Conservation (phyloP, 2,888 invertebrate genomes). For the Ceratothoa steindachneri region DNA sequence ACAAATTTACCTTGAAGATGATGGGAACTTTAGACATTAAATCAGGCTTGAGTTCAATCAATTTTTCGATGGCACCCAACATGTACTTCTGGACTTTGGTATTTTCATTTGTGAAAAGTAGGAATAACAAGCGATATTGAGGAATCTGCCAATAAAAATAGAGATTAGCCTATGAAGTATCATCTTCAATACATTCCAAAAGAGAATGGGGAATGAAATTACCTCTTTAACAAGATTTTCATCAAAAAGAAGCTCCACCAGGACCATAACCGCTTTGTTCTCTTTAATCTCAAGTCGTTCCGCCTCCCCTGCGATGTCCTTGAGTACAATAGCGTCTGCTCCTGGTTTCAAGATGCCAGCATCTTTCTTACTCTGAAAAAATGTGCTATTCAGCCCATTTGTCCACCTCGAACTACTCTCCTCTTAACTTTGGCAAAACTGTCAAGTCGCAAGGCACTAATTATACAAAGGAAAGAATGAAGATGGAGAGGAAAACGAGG, state of each 20-base stretch:
- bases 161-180: neutral
- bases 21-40: slow-evolving; percentile 84
- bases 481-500: too few species aligned
- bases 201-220: neutral
- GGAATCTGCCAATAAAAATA: slow-evolving; percentile 60
- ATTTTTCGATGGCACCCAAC: slow-evolving; percentile 89
- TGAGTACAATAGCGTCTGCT: slow-evolving; percentile 57
- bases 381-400: too few species aligned
- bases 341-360: slow-evolving; percentile 57
- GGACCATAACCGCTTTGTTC: slow-evolving; percentile 82
- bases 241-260: slow-evolving; percentile 79
- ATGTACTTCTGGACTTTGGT: slow-evolving; percentile 83
- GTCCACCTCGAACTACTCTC: neutral
- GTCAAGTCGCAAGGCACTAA: neutral
- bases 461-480: neutral
- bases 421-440: neutral
- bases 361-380: slow-evolving; percentile 53
- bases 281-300: slow-evolving; percentile 86
- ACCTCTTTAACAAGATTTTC: slow-evolving; percentile 58
- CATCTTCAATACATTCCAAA: too few species aligned
- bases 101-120: slow-evolving; percentile 78
- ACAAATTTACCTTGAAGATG: slow-evolving; percentile 67
- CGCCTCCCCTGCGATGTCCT: slow-evolving; percentile 69
- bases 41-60: slow-evolving; percentile 74
- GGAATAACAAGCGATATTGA: slow-evolving; percentile 70